phyloP scores from a whole-genome alignment of 2,113 vertebrate species.

The Setophaga petechia region DNA sequence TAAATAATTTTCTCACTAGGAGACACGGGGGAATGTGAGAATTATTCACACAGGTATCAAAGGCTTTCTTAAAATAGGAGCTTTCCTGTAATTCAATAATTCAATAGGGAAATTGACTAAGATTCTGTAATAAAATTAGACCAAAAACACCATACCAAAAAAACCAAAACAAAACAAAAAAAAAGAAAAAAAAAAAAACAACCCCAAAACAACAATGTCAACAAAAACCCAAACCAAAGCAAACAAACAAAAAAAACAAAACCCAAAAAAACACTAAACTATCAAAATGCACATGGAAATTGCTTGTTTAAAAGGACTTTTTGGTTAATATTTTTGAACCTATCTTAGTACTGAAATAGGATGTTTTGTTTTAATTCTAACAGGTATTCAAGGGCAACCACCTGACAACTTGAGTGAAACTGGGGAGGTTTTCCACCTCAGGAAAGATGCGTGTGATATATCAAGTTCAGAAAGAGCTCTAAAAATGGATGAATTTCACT shows the following conservation, averaged over 20 bases:
- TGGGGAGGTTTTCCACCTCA: neutral
- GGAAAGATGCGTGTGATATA: neutral
- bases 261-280: too few relatives aligned
- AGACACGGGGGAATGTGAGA: neutral
- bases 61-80: neutral
- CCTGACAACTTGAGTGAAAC: neutral
- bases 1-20: neutral
- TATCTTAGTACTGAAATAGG: neutral
- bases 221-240: neutral
- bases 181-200: neutral
- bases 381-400: neutral
- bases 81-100: neutral
- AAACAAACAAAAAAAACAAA: neutral
- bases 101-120: neutral
- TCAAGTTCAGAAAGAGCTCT: neutral
- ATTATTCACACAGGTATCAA: neutral
- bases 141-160: fast-evolving
- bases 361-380: neutral
- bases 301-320: neutral
- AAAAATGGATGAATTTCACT: neutral
- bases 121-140: neutral
- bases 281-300: neutral
- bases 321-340: neutral
- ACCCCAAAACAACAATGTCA: neutral
- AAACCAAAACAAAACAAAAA: too few relatives aligned